Conservation (phyloP, 2,888 invertebrate species). For the Agrotis clavis region DNA sequence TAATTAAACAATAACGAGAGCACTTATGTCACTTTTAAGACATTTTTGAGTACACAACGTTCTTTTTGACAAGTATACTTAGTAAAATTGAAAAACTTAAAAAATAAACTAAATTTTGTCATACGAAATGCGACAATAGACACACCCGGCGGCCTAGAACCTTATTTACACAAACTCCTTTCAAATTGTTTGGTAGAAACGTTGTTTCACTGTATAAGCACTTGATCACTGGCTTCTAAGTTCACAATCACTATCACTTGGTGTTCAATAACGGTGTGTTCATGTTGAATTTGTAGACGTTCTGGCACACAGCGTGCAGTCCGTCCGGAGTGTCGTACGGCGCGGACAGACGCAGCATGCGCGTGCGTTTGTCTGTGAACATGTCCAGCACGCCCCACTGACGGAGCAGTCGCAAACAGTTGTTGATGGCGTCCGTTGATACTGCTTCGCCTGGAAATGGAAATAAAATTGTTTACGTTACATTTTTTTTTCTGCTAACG, state of each 20-base stretch:
- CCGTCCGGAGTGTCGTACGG: slow-evolving; percentile 73
- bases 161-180: slow-evolving; percentile 15
- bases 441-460: slow-evolving; percentile 94
- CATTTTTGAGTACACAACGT: slow-evolving; percentile 1
- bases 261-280: slow-evolving; percentile 74
- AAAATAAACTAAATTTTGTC: slow-evolving; percentile 19
- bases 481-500: too few species aligned
- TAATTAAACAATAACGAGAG: slow-evolving; percentile 4
- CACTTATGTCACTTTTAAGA: neutral
- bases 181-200: slow-evolving; percentile 19
- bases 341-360: slow-evolving; percentile 74
- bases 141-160: slow-evolving; percentile 26
- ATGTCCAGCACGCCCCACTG: slow-evolving; percentile 95
- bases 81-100: slow-evolving; percentile 5
- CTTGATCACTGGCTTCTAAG: slow-evolving; percentile 24
- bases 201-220: slow-evolving; percentile 31
- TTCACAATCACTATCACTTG: slow-evolving; percentile 60
- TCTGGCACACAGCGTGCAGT: slow-evolving; percentile 73
- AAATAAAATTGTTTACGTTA: neutral
- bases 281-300: slow-evolving; percentile 82
- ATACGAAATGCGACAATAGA: slow-evolving; percentile 35
- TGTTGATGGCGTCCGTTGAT: slow-evolving; percentile 96
- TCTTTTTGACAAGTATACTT: slow-evolving; percentile 5
- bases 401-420: slow-evolving; percentile 95
- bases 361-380: slow-evolving; percentile 74